Percentiles rank a stretch among this genome's conserved stretches.
Conservation (phyloP, 2,888 invertebrate genomes). For the Peribatodes rhomboidaria region DNA sequence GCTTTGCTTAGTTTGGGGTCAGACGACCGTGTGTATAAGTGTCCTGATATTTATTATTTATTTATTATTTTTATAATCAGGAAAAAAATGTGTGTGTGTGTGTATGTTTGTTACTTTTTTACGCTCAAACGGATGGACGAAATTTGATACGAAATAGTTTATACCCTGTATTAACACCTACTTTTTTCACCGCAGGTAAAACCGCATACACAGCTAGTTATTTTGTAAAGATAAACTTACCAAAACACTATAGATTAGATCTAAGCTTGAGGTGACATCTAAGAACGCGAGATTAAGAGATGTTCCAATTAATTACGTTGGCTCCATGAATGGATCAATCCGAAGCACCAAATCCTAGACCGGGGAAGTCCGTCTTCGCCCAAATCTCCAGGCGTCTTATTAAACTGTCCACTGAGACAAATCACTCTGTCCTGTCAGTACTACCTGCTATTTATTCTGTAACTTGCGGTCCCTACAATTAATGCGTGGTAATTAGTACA, state of each 20-base stretch:
- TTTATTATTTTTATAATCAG: no score
- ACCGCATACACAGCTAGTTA: no score
- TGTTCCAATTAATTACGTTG: slow-evolving; percentile 5
- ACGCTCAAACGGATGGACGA: no score
- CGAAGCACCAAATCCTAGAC: slow-evolving; percentile 18
- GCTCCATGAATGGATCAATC: slow-evolving; percentile 17
- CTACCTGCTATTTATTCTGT: slow-evolving; percentile 26
- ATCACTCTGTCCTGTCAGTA: slow-evolving; percentile 47
- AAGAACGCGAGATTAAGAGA: not conserved
- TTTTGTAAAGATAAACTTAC: no score
- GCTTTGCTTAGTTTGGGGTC: no score
- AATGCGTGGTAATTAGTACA: slow-evolving; percentile 69
- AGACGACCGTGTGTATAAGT: no score
- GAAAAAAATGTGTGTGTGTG: no score
- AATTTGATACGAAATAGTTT: no score
- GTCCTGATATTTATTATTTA: no score
- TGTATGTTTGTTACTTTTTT: no score
- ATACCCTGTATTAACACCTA: no score
- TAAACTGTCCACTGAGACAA: slow-evolving; percentile 59
- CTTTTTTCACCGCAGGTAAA: no score
- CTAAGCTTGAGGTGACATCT: not conserved
- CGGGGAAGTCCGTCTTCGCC: slow-evolving; percentile 32
- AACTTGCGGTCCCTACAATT: slow-evolving; percentile 58
- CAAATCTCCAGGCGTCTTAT: slow-evolving; percentile 46
- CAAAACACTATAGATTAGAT: not conserved